These are phyloP conservation scores for Parazoanthus atlanticus DNA, from an alignment of 92 coral and sea anemone genomes.

Conservation along the genomic window DNA sequence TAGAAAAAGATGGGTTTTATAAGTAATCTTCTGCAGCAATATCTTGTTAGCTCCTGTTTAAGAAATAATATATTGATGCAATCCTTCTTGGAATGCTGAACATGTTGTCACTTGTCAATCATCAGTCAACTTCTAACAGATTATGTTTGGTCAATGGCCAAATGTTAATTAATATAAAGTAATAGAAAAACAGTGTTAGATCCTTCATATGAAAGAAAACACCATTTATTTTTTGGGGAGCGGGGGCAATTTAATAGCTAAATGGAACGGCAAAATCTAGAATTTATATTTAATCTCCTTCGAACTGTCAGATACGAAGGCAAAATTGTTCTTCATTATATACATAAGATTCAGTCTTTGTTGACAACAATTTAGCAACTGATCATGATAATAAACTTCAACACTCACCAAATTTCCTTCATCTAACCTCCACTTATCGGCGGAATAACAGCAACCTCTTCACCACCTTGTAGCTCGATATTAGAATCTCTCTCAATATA, in stretches of 20 bases:
- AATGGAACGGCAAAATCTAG: not conserved
- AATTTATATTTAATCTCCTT: not conserved
- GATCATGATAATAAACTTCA: not conserved
- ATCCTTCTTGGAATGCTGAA: too few species aligned
- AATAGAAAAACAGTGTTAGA: not conserved
- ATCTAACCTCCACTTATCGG: slow-evolving; percentile 94
- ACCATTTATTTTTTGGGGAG: not conserved
- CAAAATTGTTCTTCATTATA: not conserved
- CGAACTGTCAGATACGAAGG: not conserved
- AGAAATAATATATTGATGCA: not conserved
- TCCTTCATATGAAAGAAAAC: not conserved
- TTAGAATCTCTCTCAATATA: slow-evolving; percentile 71
- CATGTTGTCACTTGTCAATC: not conserved
- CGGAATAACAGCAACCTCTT: slow-evolving; percentile 95
- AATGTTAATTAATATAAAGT: not conserved
- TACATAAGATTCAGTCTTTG: not conserved
- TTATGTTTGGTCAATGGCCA: not conserved
- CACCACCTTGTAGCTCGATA: slow-evolving; percentile 66
- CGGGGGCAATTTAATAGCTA: not conserved
- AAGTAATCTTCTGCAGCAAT: not conserved
- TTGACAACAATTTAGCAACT: not conserved
- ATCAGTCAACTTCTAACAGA: not conserved
- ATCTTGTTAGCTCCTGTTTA: not conserved
- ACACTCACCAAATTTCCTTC: slow-evolving; percentile 41
- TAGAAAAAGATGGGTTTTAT: not conserved